Percentiles rank a stretch among this genome's conserved stretches.
These are phyloP conservation scores for Leptinotarsa undecemlineata DNA, from an alignment of 1,140 invertebrate species.

Conservation along the genomic window DNA sequence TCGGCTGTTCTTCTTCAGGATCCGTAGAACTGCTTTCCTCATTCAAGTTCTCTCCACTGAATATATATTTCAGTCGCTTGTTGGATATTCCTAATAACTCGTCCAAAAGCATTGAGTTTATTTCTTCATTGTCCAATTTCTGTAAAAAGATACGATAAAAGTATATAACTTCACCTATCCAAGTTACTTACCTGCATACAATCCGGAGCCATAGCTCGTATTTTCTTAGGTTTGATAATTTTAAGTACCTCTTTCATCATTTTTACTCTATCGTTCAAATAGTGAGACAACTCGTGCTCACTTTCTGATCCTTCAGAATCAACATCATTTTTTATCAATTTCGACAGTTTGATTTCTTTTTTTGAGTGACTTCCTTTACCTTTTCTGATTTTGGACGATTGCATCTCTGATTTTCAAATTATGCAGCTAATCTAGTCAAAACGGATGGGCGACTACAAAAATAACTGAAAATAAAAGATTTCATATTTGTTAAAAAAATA, in stretches of 20 bases:
- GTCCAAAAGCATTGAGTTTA: conserved; percentile 66
- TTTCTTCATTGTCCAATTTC: conserved; percentile 61
- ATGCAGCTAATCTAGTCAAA: too few relatives aligned
- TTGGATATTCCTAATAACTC: conserved; percentile 58
- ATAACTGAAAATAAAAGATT: too few relatives aligned
- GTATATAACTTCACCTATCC: not conserved
- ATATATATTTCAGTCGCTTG: conserved; percentile 53
- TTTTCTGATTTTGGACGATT: conserved; percentile 10
- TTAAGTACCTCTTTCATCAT: conserved; percentile 68
- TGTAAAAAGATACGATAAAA: conserved; percentile 31
- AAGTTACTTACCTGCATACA: conserved; percentile 57
- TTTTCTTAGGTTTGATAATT: conserved; percentile 64
- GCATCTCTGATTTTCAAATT: not conserved
- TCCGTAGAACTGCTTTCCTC: conserved; percentile 49
- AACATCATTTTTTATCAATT: conserved; percentile 37
- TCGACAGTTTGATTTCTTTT: conserved; percentile 43
- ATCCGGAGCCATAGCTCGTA: conserved; percentile 64
- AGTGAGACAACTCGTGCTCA: conserved; percentile 60
- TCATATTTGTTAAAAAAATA: too few relatives aligned
- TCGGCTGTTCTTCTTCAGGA: conserved; percentile 41
- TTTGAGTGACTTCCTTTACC: conserved; percentile 26
- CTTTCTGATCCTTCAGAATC: conserved; percentile 47
- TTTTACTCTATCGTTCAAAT: conserved; percentile 65
- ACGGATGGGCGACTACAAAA: too few relatives aligned
- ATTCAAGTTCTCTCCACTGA: conserved; percentile 51